Base-by-base conservation (phyloP, 35 echinoderm and acorn worm species). In the Patiria miniata region DNA sequence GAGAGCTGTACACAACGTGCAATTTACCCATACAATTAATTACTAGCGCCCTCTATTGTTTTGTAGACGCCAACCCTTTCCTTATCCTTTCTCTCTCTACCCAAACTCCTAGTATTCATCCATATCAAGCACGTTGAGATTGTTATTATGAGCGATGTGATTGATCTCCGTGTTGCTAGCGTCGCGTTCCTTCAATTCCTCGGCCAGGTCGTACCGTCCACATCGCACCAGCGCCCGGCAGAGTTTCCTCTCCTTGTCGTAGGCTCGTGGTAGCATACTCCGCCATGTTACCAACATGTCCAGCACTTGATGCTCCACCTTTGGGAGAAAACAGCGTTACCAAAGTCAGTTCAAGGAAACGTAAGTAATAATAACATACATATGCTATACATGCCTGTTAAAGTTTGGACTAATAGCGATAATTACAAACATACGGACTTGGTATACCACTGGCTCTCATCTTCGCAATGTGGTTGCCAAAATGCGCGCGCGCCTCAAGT, bases 261-360 rank as follows among this genome's bases (percentile, higher is more conserved):
- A 98, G 0, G 89, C 79, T 53, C 88, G 94, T 2, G 92, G 96
- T 30, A 91, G 40, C 32, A 60, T 80, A 77, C 96, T 94, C 36
- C 96, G n/a, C 96, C 96, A 98, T 3, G 96, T 98, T 0, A 98
- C 57, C 33, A 98, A 73, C 81, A 87, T 92, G 42, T 98, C 89
- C 8, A 94, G 86, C 34, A 94, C 87, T 52, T 94, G 83, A 1
- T 58, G 68, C 40, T 78, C 68, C 37, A 53, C 38, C 53, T 68
- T 83, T 28, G 39, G 32, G 78, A 52, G 37, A 22, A 80, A 80
- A 44, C 3, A 6, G 61, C 17, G 22, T 69, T 69, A 69, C 4
- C 42, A 47, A n/a, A n/a, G n/a, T n/a, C n/a, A n/a, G n/a, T n/a
- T n/a, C n/a, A n/a, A n/a, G n/a, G n/a, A n/a, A n/a, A n/a, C n/a